Evolutionary conservation across 2,113 vertebrate species (phyloP), one percentile per base, ranked within the genome.

Genomic region (Tichodroma muraria): DNA sequence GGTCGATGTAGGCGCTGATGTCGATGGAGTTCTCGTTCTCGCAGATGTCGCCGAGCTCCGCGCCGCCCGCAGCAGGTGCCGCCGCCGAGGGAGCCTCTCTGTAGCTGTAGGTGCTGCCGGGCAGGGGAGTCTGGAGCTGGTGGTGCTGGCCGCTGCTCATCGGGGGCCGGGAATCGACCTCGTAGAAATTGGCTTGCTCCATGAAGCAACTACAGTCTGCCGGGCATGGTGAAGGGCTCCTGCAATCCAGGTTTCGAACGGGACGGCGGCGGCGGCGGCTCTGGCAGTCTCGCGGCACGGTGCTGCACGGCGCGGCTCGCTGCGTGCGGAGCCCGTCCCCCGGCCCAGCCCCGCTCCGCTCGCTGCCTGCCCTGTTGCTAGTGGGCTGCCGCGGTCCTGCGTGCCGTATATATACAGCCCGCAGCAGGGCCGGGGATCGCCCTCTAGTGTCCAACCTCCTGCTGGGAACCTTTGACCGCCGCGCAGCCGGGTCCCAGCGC

Each of bases 21-120:
- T 99, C 99, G 95, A 99, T 99, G 92, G 99, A 99, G 95, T 98
- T 99, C 97, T 99, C 99, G 98, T 98, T 98, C 96, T 99, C 99
- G 93, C 99, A 99, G 97, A 99, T 99, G 70, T 99, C 99, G 25
- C 98, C 98, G 95, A 98, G 97, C 80, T 99, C 98, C 91, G 97
- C 97, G 76, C 97, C 87, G 73, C 96, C 96, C 77, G 97, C 95
- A 98, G 97, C 97, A 98, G 96, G 96, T 97, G 97, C 97, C 35
- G 97, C 97, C 96, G 97, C 97, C 82, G 96, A 94, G 97, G 97
- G 97, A 97, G 92, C 90, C 96, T 97, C 97, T 95, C 98, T 97
- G 80, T 98, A 98, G 96, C 96, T 72, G 89, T 97, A 98, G 91
- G 96, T 98, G 96, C 92, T 97, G 97, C 98, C 98, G 94, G 97